Conservation (phyloP, 2,797 vertebrate species). For the Poecile montanus region DNA sequence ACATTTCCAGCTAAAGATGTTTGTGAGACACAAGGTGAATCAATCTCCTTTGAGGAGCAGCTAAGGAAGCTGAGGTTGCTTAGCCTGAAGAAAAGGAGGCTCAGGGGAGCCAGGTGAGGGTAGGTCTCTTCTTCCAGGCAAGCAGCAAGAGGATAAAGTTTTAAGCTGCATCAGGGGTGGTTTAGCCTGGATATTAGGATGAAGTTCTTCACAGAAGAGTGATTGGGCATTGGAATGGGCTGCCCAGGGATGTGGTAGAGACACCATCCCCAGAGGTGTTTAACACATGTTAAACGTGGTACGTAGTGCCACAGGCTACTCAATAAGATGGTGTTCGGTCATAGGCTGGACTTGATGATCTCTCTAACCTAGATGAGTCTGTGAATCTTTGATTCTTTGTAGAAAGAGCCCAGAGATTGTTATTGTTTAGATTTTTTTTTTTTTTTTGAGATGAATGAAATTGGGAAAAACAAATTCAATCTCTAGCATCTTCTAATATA, state of each 20-base stretch:
- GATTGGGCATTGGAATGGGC: not conserved
- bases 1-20: not conserved
- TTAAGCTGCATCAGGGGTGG: too few relatives aligned
- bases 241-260: not conserved
- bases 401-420: not conserved
- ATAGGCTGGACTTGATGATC: not conserved
- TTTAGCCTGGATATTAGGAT: not conserved
- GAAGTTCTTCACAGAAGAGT: not conserved
- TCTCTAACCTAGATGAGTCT: not conserved
- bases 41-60: too few relatives aligned
- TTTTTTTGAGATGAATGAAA: not conserved
- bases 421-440: not conserved
- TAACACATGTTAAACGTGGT: too few relatives aligned
- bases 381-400: not conserved
- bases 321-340: fast-evolving
- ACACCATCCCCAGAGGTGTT: not conserved
- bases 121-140: not conserved
- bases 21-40: not conserved
- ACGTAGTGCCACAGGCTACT: not conserved
- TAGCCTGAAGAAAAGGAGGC: not conserved
- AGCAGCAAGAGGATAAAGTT: not conserved
- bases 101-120: fast-evolving
- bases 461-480: not conserved
- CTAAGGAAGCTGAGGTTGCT: not conserved
- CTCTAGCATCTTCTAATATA: not conserved